Percentiles rank a stretch among this genome's conserved stretches.
Conservation (phyloP, 2,888 invertebrate genomes). For the Agrotis puta region DNA sequence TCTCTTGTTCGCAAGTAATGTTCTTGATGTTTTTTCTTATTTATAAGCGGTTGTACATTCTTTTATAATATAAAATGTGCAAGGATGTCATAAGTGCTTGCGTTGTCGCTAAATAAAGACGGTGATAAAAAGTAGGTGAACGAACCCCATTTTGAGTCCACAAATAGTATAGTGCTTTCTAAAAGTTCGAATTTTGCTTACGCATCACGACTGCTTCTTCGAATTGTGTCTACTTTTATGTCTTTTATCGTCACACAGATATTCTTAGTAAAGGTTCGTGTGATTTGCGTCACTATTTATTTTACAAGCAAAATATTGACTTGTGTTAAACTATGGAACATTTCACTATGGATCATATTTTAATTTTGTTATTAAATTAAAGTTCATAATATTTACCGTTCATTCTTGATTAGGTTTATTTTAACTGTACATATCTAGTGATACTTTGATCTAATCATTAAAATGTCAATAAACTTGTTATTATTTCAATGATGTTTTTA, state of each 20-base stretch:
- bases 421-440: not conserved
- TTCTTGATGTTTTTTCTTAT: conserved; percentile 67
- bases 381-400: conserved; percentile 14
- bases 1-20: conserved; percentile 68
- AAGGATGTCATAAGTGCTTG: conserved; percentile 8
- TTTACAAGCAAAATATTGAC: conserved; percentile 25
- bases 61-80: conserved; percentile 10
- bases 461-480: not conserved
- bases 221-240: conserved; percentile 23
- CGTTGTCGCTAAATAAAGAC: conserved; percentile 31
- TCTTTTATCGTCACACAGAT: not conserved
- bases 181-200: conserved; percentile 65
- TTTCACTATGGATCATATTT: not conserved
- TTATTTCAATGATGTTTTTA: conserved; percentile 2
- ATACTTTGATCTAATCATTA: conserved; percentile 11
- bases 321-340: not conserved
- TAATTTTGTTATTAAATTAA: not conserved
- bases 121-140: conserved; percentile 67
- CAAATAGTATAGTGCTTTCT: conserved; percentile 67
- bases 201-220: conserved; percentile 52
- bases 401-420: not conserved
- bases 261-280: conserved; percentile 1
- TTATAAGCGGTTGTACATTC: conserved; percentile 24
- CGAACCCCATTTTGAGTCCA: conserved; percentile 66
- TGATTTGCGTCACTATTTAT: conserved; percentile 26